A percentile compares a stretch with the other conserved stretches of the same genome.
Evolutionary conservation across 2,113 vertebrate genomes (phyloP).

Genomic region (Ardeotis arabs): DNA sequence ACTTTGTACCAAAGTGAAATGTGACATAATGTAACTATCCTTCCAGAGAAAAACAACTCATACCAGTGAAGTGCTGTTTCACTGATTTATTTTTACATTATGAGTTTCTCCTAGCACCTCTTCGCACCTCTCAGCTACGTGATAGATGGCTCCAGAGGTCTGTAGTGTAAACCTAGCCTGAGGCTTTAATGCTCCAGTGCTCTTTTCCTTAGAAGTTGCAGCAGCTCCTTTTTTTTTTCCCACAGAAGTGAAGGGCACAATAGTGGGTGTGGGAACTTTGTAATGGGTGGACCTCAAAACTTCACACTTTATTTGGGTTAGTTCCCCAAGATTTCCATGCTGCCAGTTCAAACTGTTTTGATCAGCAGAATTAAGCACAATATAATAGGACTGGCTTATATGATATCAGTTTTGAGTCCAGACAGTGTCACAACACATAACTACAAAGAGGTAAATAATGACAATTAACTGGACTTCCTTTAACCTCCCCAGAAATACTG

Average conservation of each 20-base stretch:
- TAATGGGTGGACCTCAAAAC: neutral
- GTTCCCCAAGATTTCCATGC: neutral
- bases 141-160: neutral
- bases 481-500: conserved; percentile 49
- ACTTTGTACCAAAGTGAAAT: neutral
- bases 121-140: neutral
- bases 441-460: conserved; percentile 54
- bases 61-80: neutral
- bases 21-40: neutral
- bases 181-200: neutral
- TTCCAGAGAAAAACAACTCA: neutral
- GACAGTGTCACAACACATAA: conserved; percentile 10
- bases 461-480: conserved; percentile 33
- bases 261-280: neutral
- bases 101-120: neutral
- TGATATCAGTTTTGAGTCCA: conserved; percentile 21
- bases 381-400: neutral
- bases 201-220: neutral
- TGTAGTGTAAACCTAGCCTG: neutral
- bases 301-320: neutral
- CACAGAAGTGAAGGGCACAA: neutral
- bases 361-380: neutral
- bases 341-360: neutral
- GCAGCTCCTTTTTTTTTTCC: neutral
- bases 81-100: neutral